phyloP scores from a whole-genome alignment of 2,797 vertebrate genomes.

The Hippoglossus hippoglossus region DNA sequence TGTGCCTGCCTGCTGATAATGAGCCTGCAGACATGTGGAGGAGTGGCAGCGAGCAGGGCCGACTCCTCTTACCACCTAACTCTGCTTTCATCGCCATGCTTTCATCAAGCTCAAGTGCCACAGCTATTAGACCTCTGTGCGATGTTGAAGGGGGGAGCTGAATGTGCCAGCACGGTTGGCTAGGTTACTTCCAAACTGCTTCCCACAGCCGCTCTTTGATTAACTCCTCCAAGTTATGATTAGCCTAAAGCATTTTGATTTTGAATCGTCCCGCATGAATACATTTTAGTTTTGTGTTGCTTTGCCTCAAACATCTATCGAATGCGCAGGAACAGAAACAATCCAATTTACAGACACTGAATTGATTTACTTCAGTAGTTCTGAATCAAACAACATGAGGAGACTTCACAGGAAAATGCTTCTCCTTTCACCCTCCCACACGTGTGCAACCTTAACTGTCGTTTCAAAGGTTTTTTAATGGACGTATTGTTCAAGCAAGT shows the following conservation, averaged over 20 bases:
- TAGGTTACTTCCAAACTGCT: slow-evolving; percentile 63
- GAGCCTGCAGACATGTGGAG: slow-evolving; percentile 70
- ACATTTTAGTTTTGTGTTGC: slow-evolving; percentile 7
- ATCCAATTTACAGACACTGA: slow-evolving; percentile 2
- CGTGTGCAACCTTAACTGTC: neutral
- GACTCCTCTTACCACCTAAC: slow-evolving; percentile 65
- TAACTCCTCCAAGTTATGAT: slow-evolving; percentile 58
- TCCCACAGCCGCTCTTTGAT: slow-evolving; percentile 65
- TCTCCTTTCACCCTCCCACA: neutral
- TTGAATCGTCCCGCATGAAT: slow-evolving; percentile 38
- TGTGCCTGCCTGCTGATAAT: slow-evolving; percentile 55
- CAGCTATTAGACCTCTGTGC: slow-evolving; percentile 73
- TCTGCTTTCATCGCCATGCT: slow-evolving; percentile 71
- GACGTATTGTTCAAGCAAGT: no score
- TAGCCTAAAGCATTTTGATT: slow-evolving; percentile 53
- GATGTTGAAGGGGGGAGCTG: slow-evolving; percentile 42
- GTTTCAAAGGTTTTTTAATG: neutral
- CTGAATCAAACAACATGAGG: slow-evolving; percentile 5
- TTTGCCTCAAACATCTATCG: slow-evolving; percentile 15
- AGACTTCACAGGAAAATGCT: neutral
- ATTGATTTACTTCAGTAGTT: slow-evolving; percentile 3
- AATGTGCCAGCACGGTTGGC: slow-evolving; percentile 66
- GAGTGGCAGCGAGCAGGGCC: slow-evolving; percentile 66
- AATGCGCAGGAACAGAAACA: slow-evolving; percentile 1
- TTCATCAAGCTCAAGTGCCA: slow-evolving; percentile 76